phyloP scores from a whole-genome alignment of 2,797 vertebrate genomes.

The Argentina silus region DNA sequence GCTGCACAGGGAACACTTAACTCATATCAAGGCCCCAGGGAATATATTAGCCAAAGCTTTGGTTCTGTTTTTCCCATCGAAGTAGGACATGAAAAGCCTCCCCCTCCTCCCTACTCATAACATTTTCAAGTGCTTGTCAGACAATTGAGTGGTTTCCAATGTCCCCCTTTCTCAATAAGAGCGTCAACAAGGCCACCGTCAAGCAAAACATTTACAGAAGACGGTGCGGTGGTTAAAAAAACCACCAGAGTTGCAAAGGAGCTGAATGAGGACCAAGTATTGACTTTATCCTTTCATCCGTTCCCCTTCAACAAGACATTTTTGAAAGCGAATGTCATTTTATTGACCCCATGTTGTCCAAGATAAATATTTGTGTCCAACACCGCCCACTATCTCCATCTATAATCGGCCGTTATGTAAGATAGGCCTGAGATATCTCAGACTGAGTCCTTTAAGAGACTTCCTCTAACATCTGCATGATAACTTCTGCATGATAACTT shows the following conservation, averaged over 20 bases:
- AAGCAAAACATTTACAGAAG: conserved; percentile 35
- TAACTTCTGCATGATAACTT: too few species aligned
- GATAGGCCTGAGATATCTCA: conserved; percentile 30
- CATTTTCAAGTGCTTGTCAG: conserved; percentile 35
- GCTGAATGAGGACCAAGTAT: conserved; percentile 46
- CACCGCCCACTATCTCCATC: conserved; percentile 58
- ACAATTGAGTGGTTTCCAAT: conserved; percentile 42
- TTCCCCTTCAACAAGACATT: conserved; percentile 56
- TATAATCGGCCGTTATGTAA: conserved; percentile 71
- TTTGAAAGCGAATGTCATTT: conserved; percentile 59
- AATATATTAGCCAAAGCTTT: conserved; percentile 67
- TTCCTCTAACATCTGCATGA: conserved; percentile 8
- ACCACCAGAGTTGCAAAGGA: conserved; percentile 28
- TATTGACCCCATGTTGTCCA: conserved; percentile 60
- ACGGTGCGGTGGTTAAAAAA: conserved; percentile 18
- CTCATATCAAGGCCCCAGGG: conserved; percentile 56
- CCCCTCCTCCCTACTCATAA: conserved; percentile 32
- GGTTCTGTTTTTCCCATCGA: conserved; percentile 58
- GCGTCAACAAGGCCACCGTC: conserved; percentile 21
- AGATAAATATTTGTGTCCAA: conserved; percentile 71
- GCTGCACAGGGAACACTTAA: conserved; percentile 68
- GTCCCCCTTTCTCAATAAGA: conserved; percentile 35
- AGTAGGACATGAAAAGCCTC: conserved; percentile 62
- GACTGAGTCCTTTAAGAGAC: conserved; percentile 47
- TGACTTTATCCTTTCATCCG: conserved; percentile 57